Evolutionary conservation across 2,113 vertebrate genomes (phyloP).

Genomic region (Podarcis muralis): DNA sequence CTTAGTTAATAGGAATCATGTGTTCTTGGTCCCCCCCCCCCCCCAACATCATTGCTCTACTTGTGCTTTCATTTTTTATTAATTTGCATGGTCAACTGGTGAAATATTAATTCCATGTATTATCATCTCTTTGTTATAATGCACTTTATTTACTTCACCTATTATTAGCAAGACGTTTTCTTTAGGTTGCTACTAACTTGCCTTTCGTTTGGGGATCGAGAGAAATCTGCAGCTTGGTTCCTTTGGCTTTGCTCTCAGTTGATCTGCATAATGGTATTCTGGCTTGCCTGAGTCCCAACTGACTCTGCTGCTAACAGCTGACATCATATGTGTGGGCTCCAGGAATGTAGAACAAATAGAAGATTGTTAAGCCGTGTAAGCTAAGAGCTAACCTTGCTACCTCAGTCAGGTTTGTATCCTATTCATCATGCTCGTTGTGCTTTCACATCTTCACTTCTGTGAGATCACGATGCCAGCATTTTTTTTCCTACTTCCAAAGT

Average conservation of each 20-base stretch:
- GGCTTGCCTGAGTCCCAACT: not conserved
- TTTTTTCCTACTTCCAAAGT: slow-evolving; percentile 3
- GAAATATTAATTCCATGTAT: not conserved
- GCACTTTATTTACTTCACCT: not conserved
- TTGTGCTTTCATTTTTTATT: not conserved
- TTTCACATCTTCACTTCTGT: not conserved
- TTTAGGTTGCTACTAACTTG: slow-evolving; percentile 36
- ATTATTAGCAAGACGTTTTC: slow-evolving; percentile 33
- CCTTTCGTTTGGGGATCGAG: slow-evolving; percentile 38
- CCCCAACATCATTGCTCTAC: not conserved
- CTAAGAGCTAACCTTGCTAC: not conserved
- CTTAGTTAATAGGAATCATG: not conserved
- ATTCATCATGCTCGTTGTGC: accelerated
- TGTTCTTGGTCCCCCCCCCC: no score
- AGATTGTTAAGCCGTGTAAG: not conserved
- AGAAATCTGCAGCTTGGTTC: slow-evolving; percentile 13
- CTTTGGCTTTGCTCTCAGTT: slow-evolving; percentile 35
- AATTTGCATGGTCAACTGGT: not conserved
- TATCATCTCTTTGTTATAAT: not conserved
- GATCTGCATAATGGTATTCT: slow-evolving; percentile 10
- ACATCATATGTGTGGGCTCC: not conserved
- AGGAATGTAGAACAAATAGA: not conserved
- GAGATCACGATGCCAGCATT: slow-evolving; percentile 5
- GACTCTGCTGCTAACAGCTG: not conserved
- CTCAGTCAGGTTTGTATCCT: not conserved